phyloP scores from a whole-genome alignment of 2,888 invertebrate genomes.

The Heteromurus nitidus region DNA sequence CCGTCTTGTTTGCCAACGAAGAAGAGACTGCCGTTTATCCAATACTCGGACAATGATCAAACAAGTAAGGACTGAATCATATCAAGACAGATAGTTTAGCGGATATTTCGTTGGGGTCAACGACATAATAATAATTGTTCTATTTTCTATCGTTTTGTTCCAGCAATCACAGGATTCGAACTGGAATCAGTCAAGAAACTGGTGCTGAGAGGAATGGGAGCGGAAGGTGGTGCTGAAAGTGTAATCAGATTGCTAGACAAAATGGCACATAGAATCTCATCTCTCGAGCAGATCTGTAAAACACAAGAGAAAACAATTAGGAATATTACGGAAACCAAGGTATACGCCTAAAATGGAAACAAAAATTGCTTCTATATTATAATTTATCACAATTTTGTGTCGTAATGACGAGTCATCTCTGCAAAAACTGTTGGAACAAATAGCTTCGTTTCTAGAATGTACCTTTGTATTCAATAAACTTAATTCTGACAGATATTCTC shows the following conservation, averaged over 20 bases:
- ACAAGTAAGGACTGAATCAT: no score
- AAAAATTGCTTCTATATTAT: no score
- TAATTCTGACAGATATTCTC: no score
- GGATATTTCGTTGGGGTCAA: no score
- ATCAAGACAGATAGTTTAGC: no score
- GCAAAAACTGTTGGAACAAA: no score
- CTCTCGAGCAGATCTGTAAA: constrained; percentile 71
- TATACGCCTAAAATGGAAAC: constrained; percentile 33
- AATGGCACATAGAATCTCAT: constrained; percentile 70
- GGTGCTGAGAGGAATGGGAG: constrained; percentile 64
- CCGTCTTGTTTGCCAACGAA: constrained; percentile 69
- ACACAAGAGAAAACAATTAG: constrained; percentile 64
- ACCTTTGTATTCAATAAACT: no score
- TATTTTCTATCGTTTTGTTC: no score
- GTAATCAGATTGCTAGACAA: constrained; percentile 69
- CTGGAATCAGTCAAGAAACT: constrained; percentile 70
- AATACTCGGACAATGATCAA: constrained; percentile 72
- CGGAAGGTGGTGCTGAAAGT: constrained; percentile 68
- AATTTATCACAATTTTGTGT: no score
- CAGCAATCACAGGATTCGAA: constrained; percentile 60
- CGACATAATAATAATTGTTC: no score
- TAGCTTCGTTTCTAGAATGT: no score
- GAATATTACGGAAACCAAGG: constrained; percentile 63
- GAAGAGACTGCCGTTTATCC: constrained; percentile 71
- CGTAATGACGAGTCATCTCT: no score